Percentiles rank a stretch among this genome's conserved stretches.
phyloP scores from a whole-genome alignment of 2,113 vertebrate genomes.

The Proteles cristata region DNA sequence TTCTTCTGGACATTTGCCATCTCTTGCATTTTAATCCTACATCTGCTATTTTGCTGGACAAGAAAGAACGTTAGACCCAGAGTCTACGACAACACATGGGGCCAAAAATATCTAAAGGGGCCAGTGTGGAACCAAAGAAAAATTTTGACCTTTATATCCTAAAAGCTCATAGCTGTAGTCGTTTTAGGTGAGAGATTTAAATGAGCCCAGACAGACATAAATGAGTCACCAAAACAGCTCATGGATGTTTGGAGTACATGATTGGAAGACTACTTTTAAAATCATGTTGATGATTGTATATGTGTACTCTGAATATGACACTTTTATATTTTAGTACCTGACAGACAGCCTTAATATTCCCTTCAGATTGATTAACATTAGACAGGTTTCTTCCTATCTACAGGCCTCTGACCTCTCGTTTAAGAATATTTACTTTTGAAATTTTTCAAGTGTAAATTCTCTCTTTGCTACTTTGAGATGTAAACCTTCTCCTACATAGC shows the following conservation, averaged over 20 bases:
- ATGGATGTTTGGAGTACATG: neutral
- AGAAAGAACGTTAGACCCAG: no score
- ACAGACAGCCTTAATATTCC: neutral
- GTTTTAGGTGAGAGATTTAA: slow-evolving; percentile 32
- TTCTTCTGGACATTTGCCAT: no score
- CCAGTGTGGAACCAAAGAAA: neutral
- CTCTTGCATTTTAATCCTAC: no score
- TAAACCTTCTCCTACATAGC: neutral
- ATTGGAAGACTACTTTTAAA: neutral
- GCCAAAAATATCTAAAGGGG: neutral
- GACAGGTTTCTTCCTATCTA: neutral
- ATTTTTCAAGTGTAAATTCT: neutral
- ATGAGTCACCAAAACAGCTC: neutral
- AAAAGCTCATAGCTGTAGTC: neutral
- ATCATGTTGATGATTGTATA: neutral
- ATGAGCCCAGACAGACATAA: neutral
- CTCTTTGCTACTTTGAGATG: neutral
- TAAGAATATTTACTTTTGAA: neutral
- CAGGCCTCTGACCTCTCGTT: neutral
- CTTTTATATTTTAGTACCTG: neutral
- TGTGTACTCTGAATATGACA: neutral
- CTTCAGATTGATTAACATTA: neutral
- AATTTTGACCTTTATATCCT: neutral
- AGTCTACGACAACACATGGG: neutral
- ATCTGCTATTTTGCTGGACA: no score